These are phyloP conservation scores for Boleophthalmus pectinirostris DNA, from an alignment of 2,113 vertebrate species.

Conservation along the genomic window DNA sequence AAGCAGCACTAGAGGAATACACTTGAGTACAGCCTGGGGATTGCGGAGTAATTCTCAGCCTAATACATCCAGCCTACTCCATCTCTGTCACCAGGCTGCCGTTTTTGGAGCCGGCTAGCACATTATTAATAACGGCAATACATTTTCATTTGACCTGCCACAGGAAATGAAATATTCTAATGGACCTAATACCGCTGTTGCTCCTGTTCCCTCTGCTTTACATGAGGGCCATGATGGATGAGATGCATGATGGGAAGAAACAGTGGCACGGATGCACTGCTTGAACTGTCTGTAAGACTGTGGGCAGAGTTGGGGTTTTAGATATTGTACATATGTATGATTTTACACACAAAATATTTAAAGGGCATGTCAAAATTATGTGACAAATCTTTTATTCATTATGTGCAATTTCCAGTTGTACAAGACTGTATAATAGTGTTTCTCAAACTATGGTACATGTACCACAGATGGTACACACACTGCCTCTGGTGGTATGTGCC, in stretches of 20 bases:
- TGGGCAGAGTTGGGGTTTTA: background rate
- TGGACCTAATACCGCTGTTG: constrained; percentile 60
- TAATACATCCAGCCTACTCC: constrained; percentile 54
- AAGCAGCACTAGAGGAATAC: background rate
- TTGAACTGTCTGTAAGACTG: constrained; percentile 38
- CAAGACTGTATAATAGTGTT: too few species aligned
- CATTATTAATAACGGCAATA: constrained; percentile 70
- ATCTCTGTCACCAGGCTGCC: constrained; percentile 65
- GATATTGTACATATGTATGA: too few species aligned
- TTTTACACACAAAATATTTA: background rate
- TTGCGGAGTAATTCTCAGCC: constrained; percentile 38
- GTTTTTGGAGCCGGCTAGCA: constrained; percentile 63
- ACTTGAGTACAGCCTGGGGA: constrained; percentile 20
- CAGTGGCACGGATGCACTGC: constrained; percentile 41
- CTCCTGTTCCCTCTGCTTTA: constrained; percentile 44
- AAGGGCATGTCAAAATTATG: background rate
- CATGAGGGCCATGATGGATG: constrained; percentile 54
- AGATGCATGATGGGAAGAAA: constrained; percentile 45
- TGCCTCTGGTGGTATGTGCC: too few species aligned
- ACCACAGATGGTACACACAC: too few species aligned
- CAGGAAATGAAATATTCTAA: constrained; percentile 69
- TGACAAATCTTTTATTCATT: background rate
- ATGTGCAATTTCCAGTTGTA: too few species aligned
- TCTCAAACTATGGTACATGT: too few species aligned
- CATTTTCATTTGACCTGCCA: constrained; percentile 58